Percentiles rank a stretch among this genome's conserved stretches.
Evolutionary conservation across 2,888 invertebrate species (phyloP).

Genomic region (Brassicogethes aeneus): DNA sequence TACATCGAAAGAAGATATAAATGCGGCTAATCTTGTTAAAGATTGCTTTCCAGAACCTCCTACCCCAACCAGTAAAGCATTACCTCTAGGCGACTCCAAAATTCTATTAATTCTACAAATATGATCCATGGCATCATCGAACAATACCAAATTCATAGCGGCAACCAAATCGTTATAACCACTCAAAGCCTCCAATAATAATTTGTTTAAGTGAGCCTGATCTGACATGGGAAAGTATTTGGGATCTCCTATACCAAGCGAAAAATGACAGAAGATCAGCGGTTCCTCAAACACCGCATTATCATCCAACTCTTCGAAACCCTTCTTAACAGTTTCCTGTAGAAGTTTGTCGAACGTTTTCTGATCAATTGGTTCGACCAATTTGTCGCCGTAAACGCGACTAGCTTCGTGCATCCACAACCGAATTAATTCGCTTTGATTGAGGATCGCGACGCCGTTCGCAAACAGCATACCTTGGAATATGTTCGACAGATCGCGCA

Average conservation of each 20-base stretch:
- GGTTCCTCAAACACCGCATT: constrained; percentile 62
- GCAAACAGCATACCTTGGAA: constrained; percentile 88
- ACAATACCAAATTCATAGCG: constrained; percentile 88
- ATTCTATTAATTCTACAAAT: constrained; percentile 90
- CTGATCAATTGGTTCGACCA: constrained; percentile 73
- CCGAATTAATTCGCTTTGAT: constrained; percentile 61
- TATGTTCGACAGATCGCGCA: constrained; percentile 86
- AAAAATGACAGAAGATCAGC: constrained; percentile 86
- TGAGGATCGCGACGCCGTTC: constrained; percentile 57
- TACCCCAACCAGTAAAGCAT: constrained; percentile 86
- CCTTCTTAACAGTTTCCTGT: constrained; percentile 69
- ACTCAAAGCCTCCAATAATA: constrained; percentile 68
- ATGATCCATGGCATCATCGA: constrained; percentile 92
- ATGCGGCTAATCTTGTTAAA: constrained; percentile 77
- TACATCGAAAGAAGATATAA: constrained; percentile 84
- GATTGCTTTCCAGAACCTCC: constrained; percentile 95
- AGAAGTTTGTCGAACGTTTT: constrained; percentile 64
- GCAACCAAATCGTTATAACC: constrained; percentile 84
- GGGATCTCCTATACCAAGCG: constrained; percentile 82
- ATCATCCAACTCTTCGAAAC: constrained; percentile 66
- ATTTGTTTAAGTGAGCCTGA: constrained; percentile 60
- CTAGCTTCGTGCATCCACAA: constrained; percentile 87
- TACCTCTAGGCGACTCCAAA: constrained; percentile 83
- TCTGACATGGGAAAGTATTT: constrained; percentile 76
- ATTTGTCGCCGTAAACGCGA: constrained; percentile 85